A percentile compares a stretch with the other conserved stretches of the same genome.
Conservation (phyloP, 2,113 vertebrate genomes). For the Aythya baeri region DNA sequence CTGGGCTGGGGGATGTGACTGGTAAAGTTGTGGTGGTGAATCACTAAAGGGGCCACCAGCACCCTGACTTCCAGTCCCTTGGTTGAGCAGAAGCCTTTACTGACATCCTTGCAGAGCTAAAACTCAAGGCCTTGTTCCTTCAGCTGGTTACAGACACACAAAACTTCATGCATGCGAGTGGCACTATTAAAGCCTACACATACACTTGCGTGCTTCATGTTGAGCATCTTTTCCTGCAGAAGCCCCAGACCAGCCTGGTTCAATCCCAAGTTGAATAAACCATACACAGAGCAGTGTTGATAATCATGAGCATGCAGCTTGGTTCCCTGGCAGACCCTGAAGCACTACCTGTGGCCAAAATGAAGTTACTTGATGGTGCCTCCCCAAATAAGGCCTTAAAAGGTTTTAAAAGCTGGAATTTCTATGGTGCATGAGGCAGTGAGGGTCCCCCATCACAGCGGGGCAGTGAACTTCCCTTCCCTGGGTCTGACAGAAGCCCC, state of each 20-base stretch:
- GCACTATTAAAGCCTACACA: neutral
- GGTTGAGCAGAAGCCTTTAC: neutral
- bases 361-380: too few species aligned
- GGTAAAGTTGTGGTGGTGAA: neutral
- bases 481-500: accelerated
- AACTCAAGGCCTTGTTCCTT: neutral
- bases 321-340: neutral
- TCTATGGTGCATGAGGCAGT: accelerated
- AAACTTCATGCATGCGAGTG: accelerated
- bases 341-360: neutral
- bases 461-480: neutral
- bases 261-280: neutral
- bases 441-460: neutral
- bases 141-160: neutral
- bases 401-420: neutral
- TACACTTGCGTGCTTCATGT: neutral
- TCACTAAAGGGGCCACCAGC: neutral
- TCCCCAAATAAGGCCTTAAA: neutral
- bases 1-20: accelerated
- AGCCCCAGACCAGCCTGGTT: neutral
- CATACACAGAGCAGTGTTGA: neutral
- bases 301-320: neutral
- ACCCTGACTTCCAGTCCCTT: neutral
- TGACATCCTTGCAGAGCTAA: neutral
- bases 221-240: neutral